Base-by-base conservation (phyloP, 2,888 invertebrate genomes). In the Eupithecia abbreviata region DNA sequence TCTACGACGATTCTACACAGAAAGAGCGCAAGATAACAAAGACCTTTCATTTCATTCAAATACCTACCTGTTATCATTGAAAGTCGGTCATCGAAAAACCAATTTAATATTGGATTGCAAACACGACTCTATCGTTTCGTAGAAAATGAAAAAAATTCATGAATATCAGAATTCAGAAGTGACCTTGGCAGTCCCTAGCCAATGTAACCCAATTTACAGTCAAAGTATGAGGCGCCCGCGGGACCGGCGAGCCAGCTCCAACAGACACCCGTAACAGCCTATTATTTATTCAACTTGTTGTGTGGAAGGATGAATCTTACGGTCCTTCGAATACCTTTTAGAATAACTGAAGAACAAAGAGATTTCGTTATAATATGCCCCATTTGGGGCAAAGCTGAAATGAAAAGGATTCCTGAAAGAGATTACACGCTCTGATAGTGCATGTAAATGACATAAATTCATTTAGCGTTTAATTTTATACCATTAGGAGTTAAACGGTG, bases 261-360 rank as follows among this genome's bases (percentile, higher is more conserved):
- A 58, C 80, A 77, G 78, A 80, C 83, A 81, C 79, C 79, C 66
- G 79, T 75, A 80, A 82, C 84, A 78, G 75, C 58, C 68, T 75
- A 83, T 85, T 82, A 86, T 80, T 86, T 87, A 86, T 87, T 85
- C 85, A 85, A 73, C 55, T 77, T 78, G 80, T 80, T 82, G 82
- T 82, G 82, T 77, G 78, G 77, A 55, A 80, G 77, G 83, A 84
- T 84, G 83, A 83, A 85, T 84, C 81, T 80, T 83, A 82, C 75
- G 75, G 80, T 75, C 75, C 77, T 78, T 81, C 69, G 74, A 79
- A 77, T 82, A 80, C 74, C 79, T 79, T 79, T 75, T 68, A 69
- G 68, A 76, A 74, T 78, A 78, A 78, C 78, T 78, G 72, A 75
- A 70, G 76, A 78, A 78, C 78, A 78, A 78, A 78, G 74, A 76